These are phyloP conservation scores for Trisateles emortualis DNA, from an alignment of 2,888 invertebrate species.

Conservation along the genomic window DNA sequence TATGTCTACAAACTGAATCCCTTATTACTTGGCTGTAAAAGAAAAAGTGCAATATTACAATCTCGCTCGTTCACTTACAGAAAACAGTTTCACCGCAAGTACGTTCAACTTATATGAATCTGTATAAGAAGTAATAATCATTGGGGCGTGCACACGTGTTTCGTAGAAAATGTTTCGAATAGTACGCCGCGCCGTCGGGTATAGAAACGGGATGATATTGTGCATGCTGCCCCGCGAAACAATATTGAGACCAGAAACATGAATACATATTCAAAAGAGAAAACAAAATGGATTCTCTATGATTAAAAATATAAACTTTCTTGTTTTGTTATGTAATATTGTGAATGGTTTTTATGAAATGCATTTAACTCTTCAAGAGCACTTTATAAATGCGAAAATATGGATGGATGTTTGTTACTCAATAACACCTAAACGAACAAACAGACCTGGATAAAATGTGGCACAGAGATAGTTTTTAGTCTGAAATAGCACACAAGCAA, in stretches of 20 bases:
- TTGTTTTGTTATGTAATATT: conserved; percentile 14
- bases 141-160: conserved; percentile 75
- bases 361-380: no score
- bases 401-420: no score
- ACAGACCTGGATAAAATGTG: no score
- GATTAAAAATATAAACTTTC: conserved; percentile 52
- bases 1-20: neutral
- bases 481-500: no score
- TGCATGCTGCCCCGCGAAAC: conserved; percentile 63
- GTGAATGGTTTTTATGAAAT: conserved; percentile 23
- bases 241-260: conserved; percentile 74
- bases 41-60: conserved; percentile 33
- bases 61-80: conserved; percentile 30
- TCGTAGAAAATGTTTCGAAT: conserved; percentile 69
- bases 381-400: no score
- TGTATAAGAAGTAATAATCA: conserved; percentile 78
- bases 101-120: conserved; percentile 46
- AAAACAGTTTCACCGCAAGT: conserved; percentile 34
- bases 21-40: neutral
- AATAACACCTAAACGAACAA: no score
- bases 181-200: conserved; percentile 56
- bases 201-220: conserved; percentile 42
- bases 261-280: conserved; percentile 74
- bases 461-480: no score
- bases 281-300: conserved; percentile 56